Percentiles rank a stretch among this genome's conserved stretches.
Conservation (phyloP, 2,888 invertebrate species). For the Phanerotoma sp. region DNA sequence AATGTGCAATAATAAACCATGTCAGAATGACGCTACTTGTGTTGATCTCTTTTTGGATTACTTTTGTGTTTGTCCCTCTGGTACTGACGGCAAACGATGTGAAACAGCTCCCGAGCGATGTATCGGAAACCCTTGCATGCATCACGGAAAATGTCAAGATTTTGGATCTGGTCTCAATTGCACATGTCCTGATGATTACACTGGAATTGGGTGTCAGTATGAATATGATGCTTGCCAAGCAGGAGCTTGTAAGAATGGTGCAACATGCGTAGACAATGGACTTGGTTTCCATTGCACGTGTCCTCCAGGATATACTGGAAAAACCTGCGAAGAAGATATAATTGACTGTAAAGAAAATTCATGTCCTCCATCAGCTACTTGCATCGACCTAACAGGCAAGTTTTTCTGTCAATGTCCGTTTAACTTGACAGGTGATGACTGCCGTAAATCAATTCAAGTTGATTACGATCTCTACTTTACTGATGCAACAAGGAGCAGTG, state of each 20-base stretch:
- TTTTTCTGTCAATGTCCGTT: slow-evolving; percentile 97
- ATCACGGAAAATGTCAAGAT: slow-evolving; percentile 93
- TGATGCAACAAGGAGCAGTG: slow-evolving; percentile 85
- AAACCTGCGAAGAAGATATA: slow-evolving; percentile 89
- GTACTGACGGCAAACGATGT: slow-evolving; percentile 95
- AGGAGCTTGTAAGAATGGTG: slow-evolving; percentile 90
- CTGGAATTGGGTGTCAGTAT: slow-evolving; percentile 89
- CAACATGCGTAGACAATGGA: slow-evolving; percentile 85
- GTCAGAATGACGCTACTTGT: slow-evolving; percentile 90
- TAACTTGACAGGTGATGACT: slow-evolving; percentile 94
- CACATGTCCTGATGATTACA: slow-evolving; percentile 82
- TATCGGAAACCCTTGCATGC: slow-evolving; percentile 90
- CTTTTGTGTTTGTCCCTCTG: slow-evolving; percentile 91
- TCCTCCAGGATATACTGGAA: slow-evolving; percentile 74
- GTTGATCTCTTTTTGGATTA: slow-evolving; percentile 90
- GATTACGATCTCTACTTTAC: slow-evolving; percentile 97
- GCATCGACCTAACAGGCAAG: slow-evolving; percentile 85
- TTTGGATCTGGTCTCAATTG: slow-evolving; percentile 95
- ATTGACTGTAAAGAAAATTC: slow-evolving; percentile 91
- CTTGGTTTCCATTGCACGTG: slow-evolving; percentile 84
- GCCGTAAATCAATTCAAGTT: slow-evolving; percentile 96
- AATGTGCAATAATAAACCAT: slow-evolving; percentile 82
- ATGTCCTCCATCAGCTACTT: slow-evolving; percentile 90
- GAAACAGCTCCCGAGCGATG: slow-evolving; percentile 95
- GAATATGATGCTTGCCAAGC: slow-evolving; percentile 91